phyloP scores from a whole-genome alignment of 2,888 invertebrate species.

The Drosophila anomalata region DNA sequence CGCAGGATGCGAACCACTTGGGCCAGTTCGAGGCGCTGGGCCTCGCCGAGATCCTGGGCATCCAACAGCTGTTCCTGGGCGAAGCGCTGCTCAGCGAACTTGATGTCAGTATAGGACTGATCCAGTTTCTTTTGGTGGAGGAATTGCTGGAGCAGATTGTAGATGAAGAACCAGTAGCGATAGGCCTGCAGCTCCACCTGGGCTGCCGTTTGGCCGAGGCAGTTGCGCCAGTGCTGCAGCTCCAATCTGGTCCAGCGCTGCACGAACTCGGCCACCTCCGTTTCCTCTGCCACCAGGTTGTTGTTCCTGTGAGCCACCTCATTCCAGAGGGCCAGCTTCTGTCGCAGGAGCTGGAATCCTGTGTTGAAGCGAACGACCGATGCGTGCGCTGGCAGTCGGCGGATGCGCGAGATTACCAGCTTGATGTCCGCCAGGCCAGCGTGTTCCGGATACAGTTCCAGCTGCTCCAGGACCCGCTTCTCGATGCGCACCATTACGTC shows the following conservation, averaged over 20 bases:
- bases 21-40: slow-evolving; percentile 67
- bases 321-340: slow-evolving; percentile 96
- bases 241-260: slow-evolving; percentile 96
- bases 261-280: slow-evolving; percentile 91
- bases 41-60: slow-evolving; percentile 53
- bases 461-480: slow-evolving; percentile 86
- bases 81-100: slow-evolving; percentile 75
- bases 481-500: slow-evolving; percentile 89
- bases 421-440: slow-evolving; percentile 91
- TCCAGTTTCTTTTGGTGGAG: slow-evolving; percentile 81
- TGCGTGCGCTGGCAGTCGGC: slow-evolving; percentile 90
- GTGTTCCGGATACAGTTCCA: slow-evolving; percentile 95
- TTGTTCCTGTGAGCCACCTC: slow-evolving; percentile 94
- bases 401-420: slow-evolving; percentile 86
- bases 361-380: slow-evolving; percentile 94
- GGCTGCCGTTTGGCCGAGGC: slow-evolving; percentile 88
- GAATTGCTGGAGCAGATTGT: slow-evolving; percentile 88
- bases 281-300: slow-evolving; percentile 90
- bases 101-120: slow-evolving; percentile 67
- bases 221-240: slow-evolving; percentile 93
- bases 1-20: slow-evolving; percentile 87
- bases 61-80: slow-evolving; percentile 68
- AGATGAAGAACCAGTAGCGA: slow-evolving; percentile 96
- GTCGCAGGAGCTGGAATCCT: slow-evolving; percentile 94
- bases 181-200: slow-evolving; percentile 88